Percentiles rank a stretch among this genome's conserved stretches.
phyloP scores from a whole-genome alignment of 2,888 invertebrate genomes.

The Oscheius sp. region DNA sequence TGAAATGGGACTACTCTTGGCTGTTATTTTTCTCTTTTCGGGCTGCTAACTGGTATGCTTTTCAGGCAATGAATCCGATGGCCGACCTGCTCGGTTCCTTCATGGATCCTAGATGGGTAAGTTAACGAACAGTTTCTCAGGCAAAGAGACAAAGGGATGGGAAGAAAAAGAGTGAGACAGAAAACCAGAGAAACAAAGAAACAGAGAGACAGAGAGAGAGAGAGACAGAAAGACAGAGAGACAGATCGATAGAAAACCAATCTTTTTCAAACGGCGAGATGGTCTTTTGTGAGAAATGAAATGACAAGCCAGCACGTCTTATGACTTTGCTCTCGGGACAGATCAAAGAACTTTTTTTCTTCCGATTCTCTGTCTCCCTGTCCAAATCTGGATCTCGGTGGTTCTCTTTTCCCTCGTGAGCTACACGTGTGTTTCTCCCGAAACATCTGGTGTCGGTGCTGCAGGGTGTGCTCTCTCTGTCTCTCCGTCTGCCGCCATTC shows the following conservation, averaged over 20 bases:
- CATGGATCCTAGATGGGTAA: conserved; percentile 20
- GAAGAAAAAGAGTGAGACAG: neutral
- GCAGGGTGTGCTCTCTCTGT: too few species aligned
- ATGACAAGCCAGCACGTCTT: too few species aligned
- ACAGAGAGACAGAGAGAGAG: neutral
- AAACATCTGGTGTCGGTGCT: too few species aligned
- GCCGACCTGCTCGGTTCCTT: conserved; percentile 20
- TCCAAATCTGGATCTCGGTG: too few species aligned
- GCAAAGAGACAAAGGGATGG: neutral
- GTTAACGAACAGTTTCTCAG: neutral
- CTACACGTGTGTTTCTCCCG: too few species aligned
- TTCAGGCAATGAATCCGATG: conserved; percentile 19
- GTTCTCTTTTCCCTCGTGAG: too few species aligned
- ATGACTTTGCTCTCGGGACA: too few species aligned
- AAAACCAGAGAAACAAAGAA: neutral
- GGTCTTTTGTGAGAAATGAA: neutral
- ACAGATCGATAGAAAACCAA: neutral
- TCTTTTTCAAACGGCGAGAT: neutral
- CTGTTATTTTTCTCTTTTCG: neutral
- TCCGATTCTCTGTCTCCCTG: too few species aligned
- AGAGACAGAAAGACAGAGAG: neutral
- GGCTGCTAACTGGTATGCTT: neutral
- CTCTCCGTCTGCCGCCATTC: too few species aligned
- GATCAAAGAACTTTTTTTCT: too few species aligned
- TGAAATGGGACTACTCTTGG: neutral